Base-by-base conservation (phyloP, 1,140 invertebrate genomes). In the Batillaria attramentaria region DNA sequence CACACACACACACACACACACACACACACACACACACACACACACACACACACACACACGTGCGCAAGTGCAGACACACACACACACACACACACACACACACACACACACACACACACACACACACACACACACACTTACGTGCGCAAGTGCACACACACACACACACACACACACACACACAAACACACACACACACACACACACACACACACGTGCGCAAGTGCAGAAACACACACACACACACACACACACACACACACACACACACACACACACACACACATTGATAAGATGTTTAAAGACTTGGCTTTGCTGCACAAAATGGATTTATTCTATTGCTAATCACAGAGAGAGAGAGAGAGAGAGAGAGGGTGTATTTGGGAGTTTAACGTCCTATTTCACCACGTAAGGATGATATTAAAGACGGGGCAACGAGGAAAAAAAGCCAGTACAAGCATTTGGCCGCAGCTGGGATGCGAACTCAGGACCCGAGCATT, bases 71-170 rank as follows among this genome's bases (percentile, higher is more conserved):
- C 62, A 33, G 31, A 65, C 62, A 65, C 62, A 65, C 62, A 65
- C 62, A 65, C 62, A 65, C 28, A 69, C 66, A 69, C 66, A 69
- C 66, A 69, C 66, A 69, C 66, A 69, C 66, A 69, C 66, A 69
- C 66, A 69, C 66, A 69, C 66, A 41, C 66, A 69, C 66, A 69
- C 37, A 41, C 66, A 69, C 66, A 69, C 66, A 69, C 37, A 8
- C 66, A 69, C 66, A 69, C 66, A 41, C 10, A 69, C 37, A 69
- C 37, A 69, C 37, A 42, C 37, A 41, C 35, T 41, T n/a, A 24
- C 37, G 42, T 20, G 35, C 37, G n/a, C 66, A 41, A 35, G n/a
- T 5, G 3, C 39, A 41, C 66, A 41, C 37, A 69, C 39, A 5
- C 24, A 39, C 37, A 6, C 35, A 41, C 66, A 18, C 39, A 69